These are phyloP conservation scores for Drosophila triauraria DNA, from an alignment of 1,140 invertebrate genomes.

Conservation along the genomic window DNA sequence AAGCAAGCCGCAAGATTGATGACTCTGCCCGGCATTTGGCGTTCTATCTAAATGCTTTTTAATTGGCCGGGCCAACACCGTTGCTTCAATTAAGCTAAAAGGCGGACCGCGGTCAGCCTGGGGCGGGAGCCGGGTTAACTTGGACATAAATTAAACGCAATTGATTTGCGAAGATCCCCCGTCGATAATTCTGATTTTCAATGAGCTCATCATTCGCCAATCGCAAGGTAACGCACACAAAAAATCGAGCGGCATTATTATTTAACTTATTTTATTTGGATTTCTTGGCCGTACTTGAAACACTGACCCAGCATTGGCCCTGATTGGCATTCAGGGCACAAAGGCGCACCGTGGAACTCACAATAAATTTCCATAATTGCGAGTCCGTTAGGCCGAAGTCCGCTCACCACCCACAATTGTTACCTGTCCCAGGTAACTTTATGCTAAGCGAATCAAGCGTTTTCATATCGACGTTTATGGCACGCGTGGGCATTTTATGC, in stretches of 20 bases:
- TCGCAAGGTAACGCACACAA: slow-evolving; percentile 45
- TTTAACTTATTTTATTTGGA: slow-evolving; percentile 26
- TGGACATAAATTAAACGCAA: slow-evolving; percentile 68
- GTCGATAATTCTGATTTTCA: slow-evolving; percentile 30
- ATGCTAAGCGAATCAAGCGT: slow-evolving; percentile 69
- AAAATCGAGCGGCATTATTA: slow-evolving; percentile 22
- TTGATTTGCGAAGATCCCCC: slow-evolving; percentile 32
- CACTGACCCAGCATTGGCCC: slow-evolving; percentile 50
- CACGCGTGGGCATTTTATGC: slow-evolving; percentile 62
- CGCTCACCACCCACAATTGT: not conserved
- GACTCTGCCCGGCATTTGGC: slow-evolving; percentile 53
- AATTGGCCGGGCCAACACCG: slow-evolving; percentile 57
- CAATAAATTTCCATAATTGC: slow-evolving; percentile 83
- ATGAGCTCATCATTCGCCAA: slow-evolving; percentile 57
- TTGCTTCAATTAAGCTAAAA: slow-evolving; percentile 75
- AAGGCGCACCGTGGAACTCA: slow-evolving; percentile 50
- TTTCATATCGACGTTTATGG: slow-evolving; percentile 60
- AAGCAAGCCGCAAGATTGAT: slow-evolving; percentile 73
- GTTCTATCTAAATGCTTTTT: slow-evolving; percentile 72
- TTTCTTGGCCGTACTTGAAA: slow-evolving; percentile 48
- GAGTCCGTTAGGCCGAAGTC: slow-evolving; percentile 60
- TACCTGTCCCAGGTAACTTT: slow-evolving; percentile 36
- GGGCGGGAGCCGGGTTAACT: slow-evolving; percentile 18
- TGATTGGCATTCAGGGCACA: slow-evolving; percentile 71
- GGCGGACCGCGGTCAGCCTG: slow-evolving; percentile 21